A percentile compares a stretch with the other conserved stretches of the same genome.
These are phyloP conservation scores for Atta cephalotes DNA, from an alignment of 1,140 invertebrate species.

Conservation along the genomic window DNA sequence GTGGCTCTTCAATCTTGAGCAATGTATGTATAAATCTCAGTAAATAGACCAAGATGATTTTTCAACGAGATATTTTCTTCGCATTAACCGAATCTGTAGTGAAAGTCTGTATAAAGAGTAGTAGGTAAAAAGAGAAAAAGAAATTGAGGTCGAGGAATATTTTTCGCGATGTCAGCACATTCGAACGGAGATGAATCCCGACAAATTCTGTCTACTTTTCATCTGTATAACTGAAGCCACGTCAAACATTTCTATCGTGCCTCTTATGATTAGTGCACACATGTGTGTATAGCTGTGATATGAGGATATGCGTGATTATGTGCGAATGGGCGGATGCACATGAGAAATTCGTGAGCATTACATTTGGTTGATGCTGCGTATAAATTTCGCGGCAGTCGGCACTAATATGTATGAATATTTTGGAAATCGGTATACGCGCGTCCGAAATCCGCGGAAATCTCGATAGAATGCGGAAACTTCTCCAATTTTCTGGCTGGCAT, in stretches of 20 bases:
- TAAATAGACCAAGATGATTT: not conserved
- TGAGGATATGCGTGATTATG: conserved; percentile 23
- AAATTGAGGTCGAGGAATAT: not conserved
- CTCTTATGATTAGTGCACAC: conserved; percentile 28
- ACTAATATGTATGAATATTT: conserved; percentile 75
- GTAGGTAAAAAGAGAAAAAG: not conserved
- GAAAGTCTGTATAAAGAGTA: not conserved
- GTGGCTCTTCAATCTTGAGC: not conserved
- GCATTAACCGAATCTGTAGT: not conserved
- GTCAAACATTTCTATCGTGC: conserved; percentile 19
- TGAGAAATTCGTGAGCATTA: conserved; percentile 52
- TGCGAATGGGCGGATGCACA: conserved; percentile 21
- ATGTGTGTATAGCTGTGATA: not conserved
- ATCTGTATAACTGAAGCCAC: not conserved
- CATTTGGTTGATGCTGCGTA: conserved; percentile 62
- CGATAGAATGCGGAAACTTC: conserved; percentile 69
- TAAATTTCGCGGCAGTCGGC: conserved; percentile 70
- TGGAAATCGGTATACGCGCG: conserved; percentile 73
- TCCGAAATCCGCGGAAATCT: conserved; percentile 60
- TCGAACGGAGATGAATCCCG: not conserved
- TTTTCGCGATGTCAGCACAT: not conserved
- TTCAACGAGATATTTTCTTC: not conserved
- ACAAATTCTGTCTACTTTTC: not conserved
- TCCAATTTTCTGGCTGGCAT: conserved; percentile 75
- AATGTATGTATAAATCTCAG: not conserved